Percentiles rank a stretch among this genome's conserved stretches.
These are phyloP conservation scores for Diceros bicornis DNA, from an alignment of 2,797 vertebrate genomes.

Conservation along the genomic window DNA sequence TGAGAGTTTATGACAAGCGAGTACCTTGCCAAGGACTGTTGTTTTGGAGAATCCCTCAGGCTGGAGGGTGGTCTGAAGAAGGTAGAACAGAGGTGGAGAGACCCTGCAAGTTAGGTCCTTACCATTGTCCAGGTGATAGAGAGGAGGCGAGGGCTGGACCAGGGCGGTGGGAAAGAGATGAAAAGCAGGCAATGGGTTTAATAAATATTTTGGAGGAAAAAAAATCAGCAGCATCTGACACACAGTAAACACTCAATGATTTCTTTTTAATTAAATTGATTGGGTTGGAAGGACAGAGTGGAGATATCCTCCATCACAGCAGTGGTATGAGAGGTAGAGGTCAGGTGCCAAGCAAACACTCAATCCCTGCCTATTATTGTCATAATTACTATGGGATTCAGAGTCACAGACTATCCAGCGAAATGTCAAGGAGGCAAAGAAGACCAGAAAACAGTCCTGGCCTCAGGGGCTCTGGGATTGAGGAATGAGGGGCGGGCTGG, in stretches of 20 bases:
- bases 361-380: background rate
- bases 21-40: background rate
- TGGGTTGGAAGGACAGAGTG: background rate
- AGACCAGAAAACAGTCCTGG: background rate
- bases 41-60: background rate
- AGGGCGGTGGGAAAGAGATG: background rate
- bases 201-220: background rate
- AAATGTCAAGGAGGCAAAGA: background rate
- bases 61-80: background rate
- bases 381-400: background rate
- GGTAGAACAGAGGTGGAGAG: background rate
- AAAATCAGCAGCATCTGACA: background rate
- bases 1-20: background rate
- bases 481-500: background rate
- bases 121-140: background rate
- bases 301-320: background rate
- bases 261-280: conserved; percentile 12
- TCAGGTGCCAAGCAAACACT: conserved; percentile 35
- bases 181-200: background rate
- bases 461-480: background rate
- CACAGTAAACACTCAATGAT: conserved; percentile 31
- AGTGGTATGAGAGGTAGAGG: background rate
- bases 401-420: background rate
- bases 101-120: background rate
- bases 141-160: background rate